Evolutionary conservation across 2,113 vertebrate species (phyloP), one percentile per base, ranked within the genome.

Genomic region (Antennarius striatus): DNA sequence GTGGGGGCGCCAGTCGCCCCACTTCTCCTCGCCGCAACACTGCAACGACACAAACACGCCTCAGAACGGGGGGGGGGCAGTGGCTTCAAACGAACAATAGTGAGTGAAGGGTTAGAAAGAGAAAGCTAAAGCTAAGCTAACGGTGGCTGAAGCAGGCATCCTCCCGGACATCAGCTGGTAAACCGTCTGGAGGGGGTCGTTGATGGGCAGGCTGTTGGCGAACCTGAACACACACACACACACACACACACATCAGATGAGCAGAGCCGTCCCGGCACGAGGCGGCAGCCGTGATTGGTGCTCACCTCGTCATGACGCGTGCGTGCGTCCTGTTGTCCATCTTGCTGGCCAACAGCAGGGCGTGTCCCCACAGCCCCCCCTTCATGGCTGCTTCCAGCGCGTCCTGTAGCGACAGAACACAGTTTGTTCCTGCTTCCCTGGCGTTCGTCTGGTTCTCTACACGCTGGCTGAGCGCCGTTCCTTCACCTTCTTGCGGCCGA

Each of bases 111-210:
- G 6, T 43, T 6, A 32, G 12, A 55, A 45, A 22, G 4, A 42
- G 14, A 46, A 9, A 10, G 3, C 2, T 0, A 1, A 42, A 46
- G 22, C 9, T 45, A 5, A 6, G 76, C 94, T 91, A 82, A 98
- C 98, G 61, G 93, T 98, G 71, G 97, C 96, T 0, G 96, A 96
- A 1, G 98, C 97, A 3, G 98, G 98, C 96, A 98, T 99, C 75
- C 98, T 93, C 14, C 98, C 98, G 2, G 98, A 99, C 96, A 99
- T 96, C 71, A 99, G 93, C 89, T 99, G 98, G 88, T 99, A 99
- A 56, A 98, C 96, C 0, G 98, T 99, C 91, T 99, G 98, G 48
- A 99, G 91, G 42, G 98, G 98, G 66, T 99, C 98, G 11, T 99
- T 99, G 89, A 98, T 98, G 0, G 98, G 97, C 63, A 99, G 95